Evolutionary conservation across 2,113 vertebrate species (phyloP), one percentile per base, ranked within the genome.

Genomic region (Bucco capensis): DNA sequence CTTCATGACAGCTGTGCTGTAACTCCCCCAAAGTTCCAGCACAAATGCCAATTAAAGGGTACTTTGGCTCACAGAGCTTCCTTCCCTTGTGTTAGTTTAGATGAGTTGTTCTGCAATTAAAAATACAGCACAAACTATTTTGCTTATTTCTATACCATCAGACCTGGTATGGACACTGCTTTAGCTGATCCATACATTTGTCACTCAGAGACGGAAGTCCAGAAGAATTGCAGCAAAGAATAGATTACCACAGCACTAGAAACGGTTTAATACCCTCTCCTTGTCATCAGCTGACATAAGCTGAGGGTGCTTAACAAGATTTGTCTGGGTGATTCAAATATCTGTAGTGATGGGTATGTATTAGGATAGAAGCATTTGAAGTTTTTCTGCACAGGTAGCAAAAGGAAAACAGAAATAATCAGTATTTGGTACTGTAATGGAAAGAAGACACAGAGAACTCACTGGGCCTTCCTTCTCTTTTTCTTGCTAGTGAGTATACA

Each of bases 161-260:
- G 18, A 24, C 18, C 50, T 58, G 51, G 13, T 27, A 21, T 0
- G 1, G 58, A 54, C 38, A 53, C 23, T 0, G 1, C 30, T 65
- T 71, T 12, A 57, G 27, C 49, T 69, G 28, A 33, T 75, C 37
- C 37, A 30, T 19, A 33, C 11, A 3, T 35, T 33, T 58, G n/a
- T 35, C 44, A n/a, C 54, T 70, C 24, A 67, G 28, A 62, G 25
- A 58, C 37, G 53, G 22, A 85, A 38, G 27, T 33, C 28, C 1
- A 3, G 22, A 76, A 66, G 23, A 71, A 81, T 14, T 71, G 54
- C 37, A 2, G 1, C 14, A 37, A 80, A 25, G 13, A 60, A 70
- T 3, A 70, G 12, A 25, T 37, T 89, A 57, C 31, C 38, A 49
- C 14, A 60, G 28, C 35, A 49, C 11, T 65, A 42, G 19, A 42